These are phyloP conservation scores for Nasalis larvatus DNA, from an alignment of 2,113 vertebrate species.

Conservation along the genomic window DNA sequence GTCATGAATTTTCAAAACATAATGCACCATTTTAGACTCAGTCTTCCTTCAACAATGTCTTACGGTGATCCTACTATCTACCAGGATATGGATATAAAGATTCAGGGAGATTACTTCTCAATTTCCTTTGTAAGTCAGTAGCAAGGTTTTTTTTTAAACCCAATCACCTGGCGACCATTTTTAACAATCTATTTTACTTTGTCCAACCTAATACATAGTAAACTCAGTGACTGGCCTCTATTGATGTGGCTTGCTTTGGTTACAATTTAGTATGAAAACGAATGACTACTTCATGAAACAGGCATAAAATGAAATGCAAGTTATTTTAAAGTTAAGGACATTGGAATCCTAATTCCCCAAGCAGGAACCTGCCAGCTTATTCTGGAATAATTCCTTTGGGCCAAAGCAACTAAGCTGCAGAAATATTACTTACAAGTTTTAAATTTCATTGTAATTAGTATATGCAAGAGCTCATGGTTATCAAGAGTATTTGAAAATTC, in stretches of 20 bases:
- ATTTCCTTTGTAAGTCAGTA: not conserved
- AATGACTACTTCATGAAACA: conserved; percentile 63
- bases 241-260: not conserved
- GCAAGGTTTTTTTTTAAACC: not conserved
- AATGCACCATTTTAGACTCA: not conserved
- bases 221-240: not conserved
- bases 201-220: not conserved
- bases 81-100: not conserved
- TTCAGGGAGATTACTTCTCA: not conserved
- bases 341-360: conserved; percentile 56
- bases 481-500: conserved; percentile 67
- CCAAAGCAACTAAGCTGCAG: conserved; percentile 42
- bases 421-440: conserved; percentile 62
- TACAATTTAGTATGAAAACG: conserved; percentile 51
- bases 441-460: conserved; percentile 63
- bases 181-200: not conserved
- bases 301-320: conserved; percentile 66
- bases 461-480: conserved; percentile 63
- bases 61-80: not conserved
- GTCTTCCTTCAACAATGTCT: not conserved
- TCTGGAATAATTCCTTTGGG: conserved; percentile 60
- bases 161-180: not conserved
- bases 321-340: conserved; percentile 69
- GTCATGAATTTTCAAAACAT: not conserved
- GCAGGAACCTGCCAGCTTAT: conserved; percentile 63